Evolutionary conservation across 2,113 vertebrate species (phyloP), one percentile per base, ranked within the genome.

Genomic region (Ptilonorhynchus violaceus): DNA sequence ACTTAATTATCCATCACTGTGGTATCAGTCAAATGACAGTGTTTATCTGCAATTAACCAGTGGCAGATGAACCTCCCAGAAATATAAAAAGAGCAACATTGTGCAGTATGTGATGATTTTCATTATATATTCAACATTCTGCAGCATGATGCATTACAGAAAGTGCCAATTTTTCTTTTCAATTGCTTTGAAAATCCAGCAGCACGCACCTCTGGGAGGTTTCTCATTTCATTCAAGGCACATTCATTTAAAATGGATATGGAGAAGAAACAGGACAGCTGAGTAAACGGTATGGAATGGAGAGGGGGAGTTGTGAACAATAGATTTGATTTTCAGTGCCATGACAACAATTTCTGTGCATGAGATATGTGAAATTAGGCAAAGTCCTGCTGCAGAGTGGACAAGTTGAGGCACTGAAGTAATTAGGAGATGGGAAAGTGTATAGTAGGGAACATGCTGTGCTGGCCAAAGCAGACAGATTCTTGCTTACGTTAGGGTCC

Each of bases 11-110:
- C 68, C 83, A 78, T 94, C 75, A 72, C 78, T 90, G 81, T 93
- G 89, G 74, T 78, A 89, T 78, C 84, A 97, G 72, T 94, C 89
- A 96, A 98, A 96, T 68, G 94, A 77, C 74, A 95, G 79, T 94
- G 80, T 97, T 98, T 97, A 95, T 97, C 96, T 96, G 96, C 95
- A 97, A 96, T 96, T 97, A 97, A 70, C 52, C 68, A 91, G 73
- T 93, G 88, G 83, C 77, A 94, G 92, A 96, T 89, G 81, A 88
- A 94, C 74, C 50, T 85, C 79, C 90, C 80, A 91, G 88, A 95
- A 94, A 96, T 82, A 93, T 64, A 90, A 92, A 93, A 96, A 93
- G 87, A 90, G 68, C 58, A 97, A 89, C 68, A 94, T 37, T 82
- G 79, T 75, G 91, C 84, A 95, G 64, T 15, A 7, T 70, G 74